Base-by-base conservation (phyloP, 2,888 invertebrate species). In the Leptothorax acervorum region DNA sequence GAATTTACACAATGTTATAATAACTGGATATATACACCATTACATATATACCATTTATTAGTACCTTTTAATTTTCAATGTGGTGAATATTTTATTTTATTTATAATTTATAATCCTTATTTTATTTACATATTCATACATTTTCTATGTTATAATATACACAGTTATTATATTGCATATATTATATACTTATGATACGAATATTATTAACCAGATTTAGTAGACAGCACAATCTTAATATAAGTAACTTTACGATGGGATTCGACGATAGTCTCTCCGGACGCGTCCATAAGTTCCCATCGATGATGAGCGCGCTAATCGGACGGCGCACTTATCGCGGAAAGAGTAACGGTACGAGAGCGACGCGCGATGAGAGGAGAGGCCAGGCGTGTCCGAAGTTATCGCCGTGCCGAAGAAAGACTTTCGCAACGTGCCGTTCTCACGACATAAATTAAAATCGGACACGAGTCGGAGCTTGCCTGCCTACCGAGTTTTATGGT, bases 371-470 rank as follows among this genome's bases (percentile, higher is more conserved):
- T 53, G 35, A 55, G 60, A 71, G 48, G 42, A 79, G 79, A 78
- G 42, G 42, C 60, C 48, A 81, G 79, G 79, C 60, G 79, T 81
- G 71, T 68, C 71, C 79, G 39, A 48, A 55, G 60, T 71, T 81
- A 71, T 71, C 71, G 48, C 28, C 42, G 39, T 18, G 60, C n/a
- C 65, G 51, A 81, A 71, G 79, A 79, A 79, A 79, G 71, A 62
- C 79, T 65, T 71, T 81, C 57, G 79, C 79, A 81, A 62, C 60
- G 35, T 48, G 48, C 79, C 60, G 79, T 81, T 81, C 79, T 81
- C 79, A 81, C 71, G 79, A 81, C 79, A 81, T 81, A 71, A 81
- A 81, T 81, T 81, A 81, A 81, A 81, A 81, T 81, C 79, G 8
- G 71, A 39, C 71, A 81, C 79, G 35, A 79, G 79, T 60, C 60